Evolutionary conservation across 2,113 vertebrate species (phyloP), one percentile per base, ranked within the genome.

Genomic region (Neodontobutis hainanensis): DNA sequence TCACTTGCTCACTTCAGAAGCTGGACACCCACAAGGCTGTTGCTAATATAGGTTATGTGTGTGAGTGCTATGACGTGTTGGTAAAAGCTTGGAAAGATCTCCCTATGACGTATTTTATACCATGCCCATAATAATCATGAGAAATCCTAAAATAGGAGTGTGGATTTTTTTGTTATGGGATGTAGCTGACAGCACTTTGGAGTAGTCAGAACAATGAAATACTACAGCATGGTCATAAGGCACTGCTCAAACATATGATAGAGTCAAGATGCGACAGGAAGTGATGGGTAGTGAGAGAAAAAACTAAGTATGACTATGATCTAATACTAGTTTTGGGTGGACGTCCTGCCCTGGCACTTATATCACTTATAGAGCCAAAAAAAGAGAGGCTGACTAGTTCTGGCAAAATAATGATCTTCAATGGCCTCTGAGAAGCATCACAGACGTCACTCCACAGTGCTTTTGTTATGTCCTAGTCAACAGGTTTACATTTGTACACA

Each of bases 101-200:
- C 76, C 48, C 61, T 68, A 35, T 92, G 88, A 90, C 75, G 80
- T 87, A 91, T 70, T 83, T 80, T 75, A 75, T 68, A 70, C 60
- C 53, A 50, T 55, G 68, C 68, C 49, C 62, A 82, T 86, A 86
- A 88, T 82, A n/a, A n/a, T 81, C 46, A 84, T 65, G 60, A 76
- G 43, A 45, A 11, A 19, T 65, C 83, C 67, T 66, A 74, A 87
- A 84, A 88, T 85, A 85, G 77, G 40, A 48, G 38, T 19, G 38
- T 50, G 35, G 47, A 42, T 68, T 79, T 70, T 78, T 67, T 73
- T 8, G 15, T 55, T 19, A 69, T 48, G 8, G 60, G 19, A 43
- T 38, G 11, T 52, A 16, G 35, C 48, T 47, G 43, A 75, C 6
- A 69, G 8, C 35, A 5, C 15, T 27, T 53, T 27, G 51, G 35